Conservation (phyloP, 2,113 vertebrate genomes). For the Turdus rufiventris region DNA sequence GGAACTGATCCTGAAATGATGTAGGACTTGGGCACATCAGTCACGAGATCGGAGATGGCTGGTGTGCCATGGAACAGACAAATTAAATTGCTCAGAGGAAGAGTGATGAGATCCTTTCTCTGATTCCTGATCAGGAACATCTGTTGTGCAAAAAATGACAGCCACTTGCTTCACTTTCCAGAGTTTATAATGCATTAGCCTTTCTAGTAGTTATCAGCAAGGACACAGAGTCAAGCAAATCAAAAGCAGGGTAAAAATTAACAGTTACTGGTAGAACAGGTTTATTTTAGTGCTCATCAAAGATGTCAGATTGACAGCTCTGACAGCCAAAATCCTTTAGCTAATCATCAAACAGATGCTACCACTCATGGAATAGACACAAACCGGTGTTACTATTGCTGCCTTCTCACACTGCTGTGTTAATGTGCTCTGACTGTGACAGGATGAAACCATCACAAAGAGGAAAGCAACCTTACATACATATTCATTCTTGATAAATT, state of each 20-base stretch:
- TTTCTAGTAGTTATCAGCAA: not conserved
- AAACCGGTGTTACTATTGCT: not conserved
- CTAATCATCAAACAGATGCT: constrained; percentile 9
- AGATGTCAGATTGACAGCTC: constrained; percentile 28
- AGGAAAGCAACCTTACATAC: not conserved
- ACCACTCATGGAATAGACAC: not conserved
- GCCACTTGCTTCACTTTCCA: not conserved
- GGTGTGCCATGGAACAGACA: not conserved
- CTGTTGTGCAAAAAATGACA: constrained; percentile 47
- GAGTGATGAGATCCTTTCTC: constrained; percentile 26
- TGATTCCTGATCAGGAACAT: constrained; percentile 50
- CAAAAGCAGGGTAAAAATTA: not conserved
- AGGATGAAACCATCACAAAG: not conserved
- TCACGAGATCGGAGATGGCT: constrained; percentile 1
- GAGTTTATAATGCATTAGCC: not conserved
- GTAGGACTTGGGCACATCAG: not conserved
- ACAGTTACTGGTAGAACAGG: not conserved
- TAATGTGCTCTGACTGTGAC: not conserved
- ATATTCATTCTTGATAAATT: not conserved
- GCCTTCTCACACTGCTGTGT: not conserved
- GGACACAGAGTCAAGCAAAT: constrained; percentile 21
- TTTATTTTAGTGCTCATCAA: constrained; percentile 30
- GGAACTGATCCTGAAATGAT: constrained; percentile 25
- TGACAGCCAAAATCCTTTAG: not conserved
- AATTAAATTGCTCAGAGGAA: constrained; percentile 30